Conservation (phyloP, 1,140 invertebrate genomes). For the Radopholus similis region DNA sequence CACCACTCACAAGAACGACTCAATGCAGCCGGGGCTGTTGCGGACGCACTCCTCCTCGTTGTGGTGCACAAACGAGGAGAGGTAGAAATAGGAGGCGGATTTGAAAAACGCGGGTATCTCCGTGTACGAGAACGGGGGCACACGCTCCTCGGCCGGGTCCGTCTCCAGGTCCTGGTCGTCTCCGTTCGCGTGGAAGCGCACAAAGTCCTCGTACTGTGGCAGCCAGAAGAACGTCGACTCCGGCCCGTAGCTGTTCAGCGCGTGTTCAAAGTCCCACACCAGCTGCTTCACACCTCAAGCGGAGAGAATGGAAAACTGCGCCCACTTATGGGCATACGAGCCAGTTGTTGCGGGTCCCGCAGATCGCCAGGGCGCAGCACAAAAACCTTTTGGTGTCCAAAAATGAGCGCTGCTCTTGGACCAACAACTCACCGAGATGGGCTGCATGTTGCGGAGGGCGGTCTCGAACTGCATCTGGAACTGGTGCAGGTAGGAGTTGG, state of each 20-base stretch:
- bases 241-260: constrained; percentile 50
- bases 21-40: constrained; percentile 50
- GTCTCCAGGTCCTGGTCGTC: constrained; percentile 33
- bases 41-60: constrained; percentile 48
- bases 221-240: constrained; percentile 60
- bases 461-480: constrained; percentile 52
- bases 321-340: constrained; percentile 29
- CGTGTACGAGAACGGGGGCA: constrained; percentile 41
- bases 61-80: constrained; percentile 54
- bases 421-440: constrained; percentile 57
- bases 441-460: constrained; percentile 55
- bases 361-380: constrained; percentile 53
- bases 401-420: too few species aligned
- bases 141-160: constrained; percentile 2
- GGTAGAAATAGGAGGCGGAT: constrained; percentile 55
- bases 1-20: constrained; percentile 53
- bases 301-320: background rate
- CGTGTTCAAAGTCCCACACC: constrained; percentile 52
- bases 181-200: constrained; percentile 49
- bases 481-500: constrained; percentile 55
- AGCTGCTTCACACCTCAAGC: constrained; percentile 50
- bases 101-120: constrained; percentile 56
- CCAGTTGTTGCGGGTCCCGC: constrained; percentile 46
- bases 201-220: constrained; percentile 54
- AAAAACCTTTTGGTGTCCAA: too few species aligned